phyloP scores from a whole-genome alignment of 2,797 vertebrate species.

The Crypturellus tataupa region DNA sequence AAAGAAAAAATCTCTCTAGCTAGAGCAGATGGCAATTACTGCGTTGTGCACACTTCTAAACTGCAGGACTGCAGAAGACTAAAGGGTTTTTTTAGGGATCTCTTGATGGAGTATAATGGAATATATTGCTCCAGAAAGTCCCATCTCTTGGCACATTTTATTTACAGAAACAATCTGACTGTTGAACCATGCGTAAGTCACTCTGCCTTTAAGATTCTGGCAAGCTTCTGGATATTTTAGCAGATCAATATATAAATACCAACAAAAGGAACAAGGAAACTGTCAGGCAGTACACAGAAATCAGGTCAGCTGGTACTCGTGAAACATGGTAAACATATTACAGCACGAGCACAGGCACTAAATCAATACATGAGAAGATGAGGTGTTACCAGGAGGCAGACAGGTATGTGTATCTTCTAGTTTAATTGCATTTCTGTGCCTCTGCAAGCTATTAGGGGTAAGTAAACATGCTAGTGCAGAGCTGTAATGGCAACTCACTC shows the following conservation, averaged over 20 bases:
- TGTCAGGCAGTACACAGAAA: not conserved
- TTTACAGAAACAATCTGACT: not conserved
- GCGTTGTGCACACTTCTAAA: not conserved
- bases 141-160: not conserved
- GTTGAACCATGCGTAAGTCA: not conserved
- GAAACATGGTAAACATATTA: not conserved
- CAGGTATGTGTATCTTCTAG: not conserved
- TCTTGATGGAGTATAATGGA: not conserved
- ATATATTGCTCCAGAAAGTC: not conserved
- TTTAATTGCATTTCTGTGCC: slow-evolving; percentile 42
- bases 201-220: not conserved
- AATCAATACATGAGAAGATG: slow-evolving; percentile 8
- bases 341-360: not conserved
- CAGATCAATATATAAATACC: not conserved
- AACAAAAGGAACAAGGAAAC: not conserved
- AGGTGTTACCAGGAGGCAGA: slow-evolving; percentile 15
- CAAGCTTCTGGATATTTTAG: not conserved
- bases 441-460: not conserved
- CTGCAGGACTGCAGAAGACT: not conserved
- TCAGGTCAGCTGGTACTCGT: slow-evolving; percentile 5
- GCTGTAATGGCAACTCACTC: slow-evolving; percentile 26
- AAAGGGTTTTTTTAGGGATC: not conserved
- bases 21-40: not conserved
- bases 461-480: slow-evolving; percentile 9
- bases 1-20: not conserved